Evolutionary conservation across 1,140 invertebrate genomes (phyloP).

Genomic region (fruit fly (Drosophila melanogaster)): Release_6_plus_ISO1_MT NT_037436.4:9179501-9180000

Average conservation of each 20-base stretch:
- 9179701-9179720: constrained; percentile 83
- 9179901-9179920: background rate
- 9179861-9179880: constrained; percentile 73
- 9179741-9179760: background rate
- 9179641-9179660: constrained; percentile 72
- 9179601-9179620: constrained; percentile 56
- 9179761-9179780: constrained; percentile 15
- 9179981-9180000: constrained; percentile 66
- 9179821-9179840: constrained; percentile 71
- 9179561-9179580: constrained; percentile 13
- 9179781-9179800: constrained; percentile 26
- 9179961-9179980: constrained; percentile 79
- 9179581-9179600: constrained; percentile 31
- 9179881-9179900: constrained; percentile 74
- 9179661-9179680: constrained; percentile 72
- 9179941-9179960: constrained; percentile 58
- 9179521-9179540: background rate
- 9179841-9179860: constrained; percentile 67
- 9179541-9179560: constrained; percentile 7
- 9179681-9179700: constrained; percentile 83
- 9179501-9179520: constrained; percentile 67
- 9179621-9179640: constrained; percentile 71
- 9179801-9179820: constrained; percentile 45
- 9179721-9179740: constrained; percentile 50
- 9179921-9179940: constrained; percentile 49